Base-by-base conservation (phyloP, 1,140 invertebrate species). In the Eumeta japonica region DNA sequence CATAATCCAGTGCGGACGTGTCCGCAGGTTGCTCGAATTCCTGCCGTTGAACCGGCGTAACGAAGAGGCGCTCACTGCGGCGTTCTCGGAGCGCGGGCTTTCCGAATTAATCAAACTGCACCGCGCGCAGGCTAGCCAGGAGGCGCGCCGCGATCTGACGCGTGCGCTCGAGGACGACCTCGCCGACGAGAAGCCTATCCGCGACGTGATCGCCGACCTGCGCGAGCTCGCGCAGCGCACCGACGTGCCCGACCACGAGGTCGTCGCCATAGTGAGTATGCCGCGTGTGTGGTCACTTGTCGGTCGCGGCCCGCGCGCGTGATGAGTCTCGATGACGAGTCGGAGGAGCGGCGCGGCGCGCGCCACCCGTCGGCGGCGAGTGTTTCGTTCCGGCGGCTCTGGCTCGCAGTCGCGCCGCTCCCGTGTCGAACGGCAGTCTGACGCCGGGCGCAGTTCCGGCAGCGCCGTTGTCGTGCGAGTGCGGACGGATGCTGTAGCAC, bases 31-130 rank as follows among this genome's bases (percentile, higher is more conserved):
- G 50, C 86, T 92, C 81, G 92, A 94, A 66, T 93, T 96, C 77
- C 88, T 96, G 65, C 93, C 93, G 45, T 79, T 88, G 52, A 95
- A 94, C 72, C 94, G 93, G 75, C 84, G 92, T 61, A 92, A 87
- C 58, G 89, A 92, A 67, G 90, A 93, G 57, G 85, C 88, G 67
- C 91, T 94, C 71, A 84, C 86, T 51, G 80, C 83, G 50, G 84
- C 88, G 54, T 95, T 95, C 76, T 83, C 87, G 55, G 86, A 90
- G 39, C 88, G 87, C 52, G 91, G 89, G 24, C 80, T 97, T 34
- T 83, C 83, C 35, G 90, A 93, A 65, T 86, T 97, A 48, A 85
- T 95, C 41, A 89, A 89, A 57, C 83, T 94, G 48, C 92, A 95
- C 77, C 88, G 90, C 65, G 88, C 89, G 48, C 90, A 92, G 74